Evolutionary conservation across 1,140 invertebrate species (phyloP), one percentile per base, ranked within the genome.

Genomic region (Sarcophaga peregrina): DNA sequence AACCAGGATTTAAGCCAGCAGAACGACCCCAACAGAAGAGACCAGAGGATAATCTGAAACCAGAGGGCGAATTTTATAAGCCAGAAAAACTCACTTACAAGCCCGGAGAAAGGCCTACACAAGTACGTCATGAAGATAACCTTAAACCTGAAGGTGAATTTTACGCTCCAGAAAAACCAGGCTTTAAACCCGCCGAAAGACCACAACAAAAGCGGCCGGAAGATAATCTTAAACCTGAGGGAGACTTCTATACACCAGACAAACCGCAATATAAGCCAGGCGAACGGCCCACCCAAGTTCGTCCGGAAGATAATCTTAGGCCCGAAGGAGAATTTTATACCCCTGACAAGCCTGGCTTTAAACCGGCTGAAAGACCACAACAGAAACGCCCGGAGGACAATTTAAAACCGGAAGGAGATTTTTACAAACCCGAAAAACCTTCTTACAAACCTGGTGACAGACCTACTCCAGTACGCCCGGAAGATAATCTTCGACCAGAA

Each of bases 401-500:
- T 86, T 88, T 95, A 0, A 91, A 89, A 84, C 92, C 93, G 6
- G 94, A 95, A 90, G 93, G 94, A 8, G 93, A 94, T 0, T 94
- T 95, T 85, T 93, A 94, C 85, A 90, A 91, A 76, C 93, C 92
- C 0, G 91, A 92, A 80, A 91, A 92, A 87, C 90, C 93, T 0
- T 86, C 92, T 86, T 95, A 90, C 86, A 86, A 81, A 5, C 92
- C 92, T 47, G 91, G 87, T 20, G 92, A 92, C 84, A 83, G 92
- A 48, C 91, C 90, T 54, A 85, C 86, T 45, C 83, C 73, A 80
- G 86, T 87, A n/a, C 86, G 84, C 52, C 91, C 90, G 9, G 87
- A 90, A 83, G 93, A 93, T 87, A 93, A 95, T 90, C 87, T 95
- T n/a, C 92, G 91, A 86, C 91, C 94, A 9, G 94, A 95, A 87